Percentiles rank a stretch among this genome's conserved stretches.
Evolutionary conservation across 2,797 vertebrate genomes (phyloP).

Genomic region (Xiphophorus birchmanni): DNA sequence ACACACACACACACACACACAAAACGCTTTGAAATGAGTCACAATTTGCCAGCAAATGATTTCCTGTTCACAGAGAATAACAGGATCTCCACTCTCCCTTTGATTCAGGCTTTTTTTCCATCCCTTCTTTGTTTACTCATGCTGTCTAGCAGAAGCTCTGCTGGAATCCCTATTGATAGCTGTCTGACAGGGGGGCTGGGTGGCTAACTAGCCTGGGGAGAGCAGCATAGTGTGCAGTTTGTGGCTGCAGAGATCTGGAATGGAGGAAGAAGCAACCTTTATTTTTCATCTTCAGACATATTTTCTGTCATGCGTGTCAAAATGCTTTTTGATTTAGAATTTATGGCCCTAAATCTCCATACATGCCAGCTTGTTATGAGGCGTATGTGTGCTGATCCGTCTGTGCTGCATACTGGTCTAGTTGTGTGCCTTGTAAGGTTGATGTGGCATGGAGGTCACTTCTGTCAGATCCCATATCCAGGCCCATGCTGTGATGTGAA

Average conservation of each 20-base stretch:
- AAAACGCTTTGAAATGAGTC: slow-evolving; percentile 74
- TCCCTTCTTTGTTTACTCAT: slow-evolving; percentile 78
- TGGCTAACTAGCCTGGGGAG: slow-evolving; percentile 64
- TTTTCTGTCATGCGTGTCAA: slow-evolving; percentile 1
- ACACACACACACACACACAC: slow-evolving; percentile 26
- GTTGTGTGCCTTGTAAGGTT: slow-evolving; percentile 71
- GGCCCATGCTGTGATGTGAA: slow-evolving; percentile 85
- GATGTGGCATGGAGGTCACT: slow-evolving; percentile 79
- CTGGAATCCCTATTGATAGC: slow-evolving; percentile 87
- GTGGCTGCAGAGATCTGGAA: slow-evolving; percentile 8
- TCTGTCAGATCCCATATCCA: slow-evolving; percentile 87
- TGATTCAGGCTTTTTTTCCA: slow-evolving; percentile 69
- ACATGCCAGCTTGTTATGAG: slow-evolving; percentile 31
- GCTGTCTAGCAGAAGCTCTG: slow-evolving; percentile 75
- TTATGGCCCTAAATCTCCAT: slow-evolving; percentile 14
- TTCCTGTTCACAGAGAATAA: slow-evolving; percentile 76
- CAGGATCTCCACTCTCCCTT: slow-evolving; percentile 73
- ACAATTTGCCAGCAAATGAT: slow-evolving; percentile 80
- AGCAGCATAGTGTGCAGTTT: slow-evolving; percentile 41
- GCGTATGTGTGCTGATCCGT: slow-evolving; percentile 1
- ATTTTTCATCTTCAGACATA: slow-evolving; percentile 3
- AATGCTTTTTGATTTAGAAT: slow-evolving; percentile 18
- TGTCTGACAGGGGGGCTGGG: slow-evolving; percentile 73
- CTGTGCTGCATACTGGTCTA: slow-evolving; percentile 26
- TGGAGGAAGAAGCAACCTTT: slow-evolving; percentile 8